phyloP scores from a whole-genome alignment of 2,797 vertebrate species.

The Bothrops alternatus region DNA sequence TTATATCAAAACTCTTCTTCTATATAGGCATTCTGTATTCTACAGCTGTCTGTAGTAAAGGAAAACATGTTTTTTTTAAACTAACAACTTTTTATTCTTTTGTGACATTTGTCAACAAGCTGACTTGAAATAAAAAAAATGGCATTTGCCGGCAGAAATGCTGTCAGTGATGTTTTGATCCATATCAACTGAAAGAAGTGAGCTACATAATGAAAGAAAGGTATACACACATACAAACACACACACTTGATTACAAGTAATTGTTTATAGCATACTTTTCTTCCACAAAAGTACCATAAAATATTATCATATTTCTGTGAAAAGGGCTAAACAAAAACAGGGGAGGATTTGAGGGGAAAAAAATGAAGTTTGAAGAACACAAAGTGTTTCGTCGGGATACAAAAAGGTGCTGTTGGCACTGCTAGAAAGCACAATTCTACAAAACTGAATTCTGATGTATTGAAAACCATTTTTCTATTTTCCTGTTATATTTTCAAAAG shows the following conservation, averaged over 20 bases:
- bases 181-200: slow-evolving; percentile 46
- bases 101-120: slow-evolving; percentile 36
- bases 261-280: slow-evolving; percentile 49
- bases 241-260: slow-evolving; percentile 51
- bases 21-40: background rate
- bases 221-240: background rate
- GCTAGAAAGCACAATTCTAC: slow-evolving; percentile 4
- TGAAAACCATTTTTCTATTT: background rate
- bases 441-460: background rate
- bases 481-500: slow-evolving; percentile 23
- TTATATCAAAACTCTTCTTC: slow-evolving; percentile 34
- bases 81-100: slow-evolving; percentile 38
- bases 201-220: slow-evolving; percentile 23
- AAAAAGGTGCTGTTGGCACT: slow-evolving; percentile 32
- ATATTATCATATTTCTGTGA: slow-evolving; percentile 39
- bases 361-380: slow-evolving; percentile 47
- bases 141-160: slow-evolving; percentile 55
- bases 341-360: background rate
- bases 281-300: slow-evolving; percentile 47
- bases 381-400: slow-evolving; percentile 41
- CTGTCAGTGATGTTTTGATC: slow-evolving; percentile 35
- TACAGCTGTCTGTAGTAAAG: slow-evolving; percentile 22
- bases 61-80: slow-evolving; percentile 49
- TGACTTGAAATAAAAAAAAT: slow-evolving; percentile 39
- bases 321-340: slow-evolving; percentile 48